These are phyloP conservation scores for Spinus pinus DNA, from an alignment of 2,797 vertebrate genomes.

Conservation along the genomic window DNA sequence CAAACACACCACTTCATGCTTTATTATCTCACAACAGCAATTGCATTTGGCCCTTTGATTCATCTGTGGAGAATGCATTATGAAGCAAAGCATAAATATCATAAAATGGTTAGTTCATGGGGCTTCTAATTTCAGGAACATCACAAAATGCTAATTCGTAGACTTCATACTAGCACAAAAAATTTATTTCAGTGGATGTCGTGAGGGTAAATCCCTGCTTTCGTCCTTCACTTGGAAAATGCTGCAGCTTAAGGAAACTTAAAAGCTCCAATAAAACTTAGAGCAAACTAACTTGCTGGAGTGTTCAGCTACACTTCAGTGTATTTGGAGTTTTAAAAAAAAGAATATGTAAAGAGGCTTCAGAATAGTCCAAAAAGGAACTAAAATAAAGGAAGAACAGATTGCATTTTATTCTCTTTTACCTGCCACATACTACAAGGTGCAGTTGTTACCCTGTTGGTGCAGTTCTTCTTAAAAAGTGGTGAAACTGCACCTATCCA, in stretches of 20 bases:
- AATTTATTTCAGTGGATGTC: constrained; percentile 52
- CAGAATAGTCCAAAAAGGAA: background rate
- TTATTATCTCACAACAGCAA: constrained; percentile 77
- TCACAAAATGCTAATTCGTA: constrained; percentile 74
- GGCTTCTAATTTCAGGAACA: constrained; percentile 78
- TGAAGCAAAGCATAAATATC: constrained; percentile 78
- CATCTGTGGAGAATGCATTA: constrained; percentile 80
- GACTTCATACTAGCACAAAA: constrained; percentile 63
- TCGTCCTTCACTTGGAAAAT: constrained; percentile 55
- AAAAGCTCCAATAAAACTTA: constrained; percentile 58
- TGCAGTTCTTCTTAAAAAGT: background rate
- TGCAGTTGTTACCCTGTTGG: background rate
- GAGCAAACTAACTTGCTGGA: background rate
- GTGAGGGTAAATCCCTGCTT: constrained; percentile 55
- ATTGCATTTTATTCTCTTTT: background rate
- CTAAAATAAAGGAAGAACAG: background rate
- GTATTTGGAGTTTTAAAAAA: background rate
- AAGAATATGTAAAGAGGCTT: background rate
- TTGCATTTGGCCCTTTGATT: constrained; percentile 78
- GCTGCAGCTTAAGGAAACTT: constrained; percentile 62
- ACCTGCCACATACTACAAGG: background rate
- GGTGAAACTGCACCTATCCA: background rate
- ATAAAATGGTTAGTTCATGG: constrained; percentile 78
- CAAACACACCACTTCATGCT: constrained; percentile 73
- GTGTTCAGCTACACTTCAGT: background rate